Evolutionary conservation across 2,888 invertebrate species (phyloP).

Genomic region (Orthonevra nobilis): DNA sequence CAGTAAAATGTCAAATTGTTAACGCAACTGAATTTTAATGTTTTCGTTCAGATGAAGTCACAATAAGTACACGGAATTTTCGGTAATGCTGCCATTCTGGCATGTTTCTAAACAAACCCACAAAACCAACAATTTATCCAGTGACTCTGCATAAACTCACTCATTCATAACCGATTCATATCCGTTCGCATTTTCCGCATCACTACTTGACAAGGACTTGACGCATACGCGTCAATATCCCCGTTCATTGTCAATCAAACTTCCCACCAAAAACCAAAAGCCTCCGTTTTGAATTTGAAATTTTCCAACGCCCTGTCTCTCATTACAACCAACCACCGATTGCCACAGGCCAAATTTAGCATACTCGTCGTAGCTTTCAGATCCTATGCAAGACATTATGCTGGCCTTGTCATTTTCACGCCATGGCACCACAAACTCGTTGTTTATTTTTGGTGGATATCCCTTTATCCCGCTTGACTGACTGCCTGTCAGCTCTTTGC

Average conservation of each 20-base stretch:
- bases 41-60: too few relatives aligned
- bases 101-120: neutral
- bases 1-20: too few relatives aligned
- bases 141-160: slow-evolving; percentile 28
- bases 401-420: slow-evolving; percentile 44
- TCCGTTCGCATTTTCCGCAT: slow-evolving; percentile 28
- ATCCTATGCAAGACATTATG: slow-evolving; percentile 21
- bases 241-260: slow-evolving; percentile 43
- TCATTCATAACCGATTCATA: slow-evolving; percentile 39
- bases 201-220: slow-evolving; percentile 27
- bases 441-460: slow-evolving; percentile 42
- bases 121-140: slow-evolving; percentile 7
- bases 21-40: too few relatives aligned
- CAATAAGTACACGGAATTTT: too few relatives aligned
- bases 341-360: slow-evolving; percentile 21
- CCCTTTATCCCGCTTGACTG: slow-evolving; percentile 62
- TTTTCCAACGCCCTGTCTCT: neutral
- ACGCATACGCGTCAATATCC: slow-evolving; percentile 39
- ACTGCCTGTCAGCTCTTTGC: slow-evolving; percentile 31
- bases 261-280: slow-evolving; percentile 33
- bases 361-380: slow-evolving; percentile 18
- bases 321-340: neutral
- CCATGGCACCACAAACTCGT: slow-evolving; percentile 36
- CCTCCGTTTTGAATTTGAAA: slow-evolving; percentile 27
- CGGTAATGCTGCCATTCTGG: neutral